A percentile compares a stretch with the other conserved stretches of the same genome.
Conservation (phyloP, 2,888 invertebrate species). For the Physocephala rufipes region DNA sequence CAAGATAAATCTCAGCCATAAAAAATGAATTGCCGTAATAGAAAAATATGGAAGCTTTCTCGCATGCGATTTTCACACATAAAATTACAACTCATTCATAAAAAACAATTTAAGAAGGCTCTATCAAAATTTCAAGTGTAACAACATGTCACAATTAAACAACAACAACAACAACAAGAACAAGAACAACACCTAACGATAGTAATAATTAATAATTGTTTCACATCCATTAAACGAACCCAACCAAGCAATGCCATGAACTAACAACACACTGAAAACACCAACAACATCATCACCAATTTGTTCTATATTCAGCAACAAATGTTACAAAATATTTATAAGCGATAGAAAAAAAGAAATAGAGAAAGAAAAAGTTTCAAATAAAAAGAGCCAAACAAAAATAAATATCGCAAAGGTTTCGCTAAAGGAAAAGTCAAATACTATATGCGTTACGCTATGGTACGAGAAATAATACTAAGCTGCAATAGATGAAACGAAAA, state of each 20-base stretch:
- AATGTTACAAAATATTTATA: not conserved
- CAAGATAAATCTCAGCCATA: not conserved
- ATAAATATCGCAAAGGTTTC: not conserved
- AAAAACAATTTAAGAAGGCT: constrained; percentile 17
- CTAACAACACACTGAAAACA: too few species aligned
- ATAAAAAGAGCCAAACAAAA: not conserved
- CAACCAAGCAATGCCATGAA: not conserved
- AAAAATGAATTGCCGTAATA: not conserved
- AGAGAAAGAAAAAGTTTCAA: not conserved
- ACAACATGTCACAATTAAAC: constrained; percentile 8
- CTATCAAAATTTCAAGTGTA: not conserved
- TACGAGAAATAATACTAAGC: too few species aligned
- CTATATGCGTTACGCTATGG: too few species aligned
- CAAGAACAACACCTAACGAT: constrained; percentile 20
- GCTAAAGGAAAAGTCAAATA: not conserved
- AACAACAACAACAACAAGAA: constrained; percentile 31
- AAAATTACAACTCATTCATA: constrained; percentile 26
- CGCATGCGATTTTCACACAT: constrained; percentile 20
- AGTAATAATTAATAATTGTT: constrained; percentile 13
- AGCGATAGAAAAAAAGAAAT: not conserved
- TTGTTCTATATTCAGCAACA: not conserved
- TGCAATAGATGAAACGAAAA: too few species aligned
- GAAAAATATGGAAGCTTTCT: constrained; percentile 12
- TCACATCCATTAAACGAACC: too few species aligned
- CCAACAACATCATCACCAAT: not conserved